phyloP scores from a whole-genome alignment of 92 coral and sea anemone species.

The Hydrozoanthus gracilis region DNA sequence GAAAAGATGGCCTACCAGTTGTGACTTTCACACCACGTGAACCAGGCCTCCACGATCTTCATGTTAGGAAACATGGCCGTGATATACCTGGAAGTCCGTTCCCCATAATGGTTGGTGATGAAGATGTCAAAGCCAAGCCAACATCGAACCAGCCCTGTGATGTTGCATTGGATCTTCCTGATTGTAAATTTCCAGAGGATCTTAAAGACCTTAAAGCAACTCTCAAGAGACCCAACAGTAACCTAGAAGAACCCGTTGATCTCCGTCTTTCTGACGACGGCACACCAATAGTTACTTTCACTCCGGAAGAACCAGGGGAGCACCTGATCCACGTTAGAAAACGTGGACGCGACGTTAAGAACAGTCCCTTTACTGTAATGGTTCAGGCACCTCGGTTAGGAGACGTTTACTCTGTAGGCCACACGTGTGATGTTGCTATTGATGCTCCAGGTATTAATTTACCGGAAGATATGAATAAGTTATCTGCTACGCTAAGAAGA shows the following conservation, averaged over 20 bases:
- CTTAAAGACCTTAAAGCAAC: constrained; percentile 74
- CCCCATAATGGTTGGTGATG: constrained; percentile 60
- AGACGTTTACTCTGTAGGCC: constrained; percentile 94
- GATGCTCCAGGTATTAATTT: constrained; percentile 72
- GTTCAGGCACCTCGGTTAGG: constrained; percentile 97
- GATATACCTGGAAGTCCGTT: constrained; percentile 59
- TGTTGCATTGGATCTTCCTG: constrained; percentile 63
- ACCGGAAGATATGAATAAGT: constrained; percentile 80
- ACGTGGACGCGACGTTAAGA: constrained; percentile 82
- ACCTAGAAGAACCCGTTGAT: constrained; percentile 89
- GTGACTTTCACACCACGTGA: constrained; percentile 59
- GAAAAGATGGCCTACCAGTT: constrained; percentile 29
- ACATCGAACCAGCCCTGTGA: constrained; percentile 52
- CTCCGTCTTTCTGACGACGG: constrained; percentile 84
- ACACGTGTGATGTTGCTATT: constrained; percentile 86
- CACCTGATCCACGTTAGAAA: constrained; percentile 91
- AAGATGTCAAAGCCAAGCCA: constrained; percentile 40
- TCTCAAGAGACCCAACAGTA: constrained; percentile 86
- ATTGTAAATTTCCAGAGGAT: constrained; percentile 48
- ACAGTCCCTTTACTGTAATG: constrained; percentile 98
- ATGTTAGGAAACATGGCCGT: constrained; percentile 43
- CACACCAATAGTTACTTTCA: constrained; percentile 85
- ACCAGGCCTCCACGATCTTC: constrained; percentile 55
- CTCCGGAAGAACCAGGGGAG: constrained; percentile 96
- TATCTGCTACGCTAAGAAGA: constrained; percentile 89